Conservation (phyloP, 2,797 vertebrate genomes). For the Pangasius macronema region DNA sequence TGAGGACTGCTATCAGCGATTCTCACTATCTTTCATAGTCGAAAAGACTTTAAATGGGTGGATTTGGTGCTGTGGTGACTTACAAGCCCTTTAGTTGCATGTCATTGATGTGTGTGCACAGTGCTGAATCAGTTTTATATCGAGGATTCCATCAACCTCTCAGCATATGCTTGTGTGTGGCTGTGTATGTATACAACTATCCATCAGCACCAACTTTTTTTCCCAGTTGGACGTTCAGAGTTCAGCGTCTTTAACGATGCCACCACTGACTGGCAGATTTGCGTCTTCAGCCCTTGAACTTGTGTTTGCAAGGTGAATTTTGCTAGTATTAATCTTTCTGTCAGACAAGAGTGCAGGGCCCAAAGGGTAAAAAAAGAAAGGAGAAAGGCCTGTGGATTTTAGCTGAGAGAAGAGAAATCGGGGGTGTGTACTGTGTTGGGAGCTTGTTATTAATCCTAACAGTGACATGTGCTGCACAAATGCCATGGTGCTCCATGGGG, state of each 20-base stretch:
- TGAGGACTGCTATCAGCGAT: constrained; percentile 71
- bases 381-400: constrained; percentile 67
- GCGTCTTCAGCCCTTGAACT: constrained; percentile 67
- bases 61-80: constrained; percentile 47
- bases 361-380: constrained; percentile 68
- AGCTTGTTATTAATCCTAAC: constrained; percentile 74
- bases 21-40: constrained; percentile 60
- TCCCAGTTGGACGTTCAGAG: constrained; percentile 32
- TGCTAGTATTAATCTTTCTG: constrained; percentile 81
- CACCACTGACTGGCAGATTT: constrained; percentile 41
- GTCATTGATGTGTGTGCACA: background rate
- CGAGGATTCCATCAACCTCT: constrained; percentile 18
- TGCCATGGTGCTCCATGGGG: constrained; percentile 50
- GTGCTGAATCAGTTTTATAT: constrained; percentile 39
- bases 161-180: background rate
- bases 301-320: constrained; percentile 79
- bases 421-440: constrained; percentile 62
- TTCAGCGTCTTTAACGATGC: constrained; percentile 35
- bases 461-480: constrained; percentile 54
- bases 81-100: constrained; percentile 31
- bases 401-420: constrained; percentile 68
- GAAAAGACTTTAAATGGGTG: constrained; percentile 48
- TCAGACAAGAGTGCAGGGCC: constrained; percentile 76
- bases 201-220: constrained; percentile 1
- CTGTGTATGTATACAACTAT: background rate